A percentile compares a stretch with the other conserved stretches of the same genome.
phyloP scores from a whole-genome alignment of 92 coral and sea anemone genomes.

The Anthopleura xanthogrammica region DNA sequence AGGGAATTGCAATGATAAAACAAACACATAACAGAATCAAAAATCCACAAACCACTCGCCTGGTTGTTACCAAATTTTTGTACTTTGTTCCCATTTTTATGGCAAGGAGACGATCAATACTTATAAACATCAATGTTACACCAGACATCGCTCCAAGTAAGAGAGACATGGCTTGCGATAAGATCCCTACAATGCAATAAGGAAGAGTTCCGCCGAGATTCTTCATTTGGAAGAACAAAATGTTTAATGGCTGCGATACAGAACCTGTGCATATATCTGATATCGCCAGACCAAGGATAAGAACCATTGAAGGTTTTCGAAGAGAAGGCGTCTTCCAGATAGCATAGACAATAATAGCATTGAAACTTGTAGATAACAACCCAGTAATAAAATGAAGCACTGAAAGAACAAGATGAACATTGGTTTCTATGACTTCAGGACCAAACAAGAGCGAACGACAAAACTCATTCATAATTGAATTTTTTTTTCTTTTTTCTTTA shows the following conservation, averaged over 20 bases:
- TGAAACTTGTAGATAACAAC: not conserved
- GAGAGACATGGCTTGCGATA: not conserved
- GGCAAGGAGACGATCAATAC: not conserved
- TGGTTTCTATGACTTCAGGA: not conserved
- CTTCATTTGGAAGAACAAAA: not conserved
- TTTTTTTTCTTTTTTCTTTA: not conserved
- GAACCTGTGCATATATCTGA: not conserved
- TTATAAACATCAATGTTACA: not conserved
- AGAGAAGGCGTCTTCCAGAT: constrained; percentile 7
- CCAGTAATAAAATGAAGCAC: not conserved
- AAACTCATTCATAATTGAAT: not conserved
- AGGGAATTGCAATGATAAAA: not conserved
- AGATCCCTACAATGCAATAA: not conserved
- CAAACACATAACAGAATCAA: not conserved
- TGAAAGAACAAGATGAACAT: not conserved
- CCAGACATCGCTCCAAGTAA: not conserved
- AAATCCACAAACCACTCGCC: not conserved
- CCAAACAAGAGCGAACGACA: not conserved
- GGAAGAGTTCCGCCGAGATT: not conserved
- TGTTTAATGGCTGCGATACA: not conserved
- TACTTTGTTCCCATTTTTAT: not conserved
- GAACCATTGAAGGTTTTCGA: not conserved
- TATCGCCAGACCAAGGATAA: not conserved
- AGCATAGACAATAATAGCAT: not conserved
- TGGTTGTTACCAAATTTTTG: not conserved